These are phyloP conservation scores for Gryon sp. DNA, from an alignment of 1,140 invertebrate species.

Conservation along the genomic window DNA sequence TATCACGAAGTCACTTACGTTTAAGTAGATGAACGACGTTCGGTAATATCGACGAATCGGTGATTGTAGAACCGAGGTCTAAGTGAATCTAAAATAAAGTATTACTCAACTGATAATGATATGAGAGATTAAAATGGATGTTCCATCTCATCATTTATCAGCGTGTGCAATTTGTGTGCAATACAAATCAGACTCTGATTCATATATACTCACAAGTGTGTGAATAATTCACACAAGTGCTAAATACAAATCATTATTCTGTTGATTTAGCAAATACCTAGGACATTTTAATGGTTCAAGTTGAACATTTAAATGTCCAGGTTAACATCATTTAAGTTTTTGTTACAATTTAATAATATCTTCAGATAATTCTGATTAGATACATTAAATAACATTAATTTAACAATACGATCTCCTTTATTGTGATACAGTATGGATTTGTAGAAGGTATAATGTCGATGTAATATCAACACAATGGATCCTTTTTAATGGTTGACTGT, in stretches of 20 bases:
- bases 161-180: no score
- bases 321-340: background rate
- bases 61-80: no score
- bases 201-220: background rate
- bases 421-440: conserved; percentile 2
- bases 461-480: background rate
- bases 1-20: no score
- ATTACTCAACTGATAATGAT: no score
- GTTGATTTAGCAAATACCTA: background rate
- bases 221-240: conserved; percentile 4
- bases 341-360: background rate
- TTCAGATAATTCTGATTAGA: background rate
- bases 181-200: background rate
- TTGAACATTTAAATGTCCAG: background rate
- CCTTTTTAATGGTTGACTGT: no score
- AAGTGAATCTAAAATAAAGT: no score
- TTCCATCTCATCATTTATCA: no score
- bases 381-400: background rate
- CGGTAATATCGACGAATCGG: no score
- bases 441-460: conserved; percentile 12
- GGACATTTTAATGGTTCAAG: conserved; percentile 1
- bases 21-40: background rate
- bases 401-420: conserved; percentile 2
- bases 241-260: background rate
- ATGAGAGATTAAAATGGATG: no score